A percentile compares a stretch with the other conserved stretches of the same genome.
These are phyloP conservation scores for Acanthurus tractus DNA, from an alignment of 2,797 vertebrate genomes.

Conservation along the genomic window DNA sequence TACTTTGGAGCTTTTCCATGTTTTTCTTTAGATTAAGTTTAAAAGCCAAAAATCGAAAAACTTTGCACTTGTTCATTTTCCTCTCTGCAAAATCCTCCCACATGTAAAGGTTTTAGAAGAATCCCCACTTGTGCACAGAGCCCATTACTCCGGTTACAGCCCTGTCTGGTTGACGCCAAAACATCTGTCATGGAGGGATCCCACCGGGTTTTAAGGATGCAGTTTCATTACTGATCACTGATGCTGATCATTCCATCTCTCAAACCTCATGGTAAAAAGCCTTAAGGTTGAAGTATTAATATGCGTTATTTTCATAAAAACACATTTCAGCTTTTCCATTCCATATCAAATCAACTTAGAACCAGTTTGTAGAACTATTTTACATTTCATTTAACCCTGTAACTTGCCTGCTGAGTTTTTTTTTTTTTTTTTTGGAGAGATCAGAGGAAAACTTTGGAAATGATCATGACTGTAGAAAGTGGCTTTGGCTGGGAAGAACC, in stretches of 20 bases:
- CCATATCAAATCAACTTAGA: conserved; percentile 11
- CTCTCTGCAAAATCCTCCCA: not conserved
- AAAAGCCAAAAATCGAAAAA: conserved; percentile 4
- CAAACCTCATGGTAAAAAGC: conserved; percentile 12
- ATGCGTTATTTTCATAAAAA: conserved; percentile 30
- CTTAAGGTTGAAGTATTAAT: conserved; percentile 25
- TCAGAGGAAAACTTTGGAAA: not conserved
- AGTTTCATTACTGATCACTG: conserved; percentile 54
- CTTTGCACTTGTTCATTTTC: not conserved
- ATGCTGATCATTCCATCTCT: conserved; percentile 46
- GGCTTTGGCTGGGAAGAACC: not conserved
- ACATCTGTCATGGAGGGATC: conserved; percentile 9
- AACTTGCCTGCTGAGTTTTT: not conserved
- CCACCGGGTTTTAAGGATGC: conserved; percentile 31
- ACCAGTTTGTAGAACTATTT: conserved; percentile 12
- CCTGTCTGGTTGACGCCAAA: conserved; percentile 8
- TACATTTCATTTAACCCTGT: not conserved
- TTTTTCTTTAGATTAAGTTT: conserved; percentile 10
- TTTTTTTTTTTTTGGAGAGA: not conserved
- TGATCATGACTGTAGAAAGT: not conserved
- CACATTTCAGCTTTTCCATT: conserved; percentile 23
- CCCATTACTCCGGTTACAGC: conserved; percentile 10
- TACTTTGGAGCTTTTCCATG: not conserved
- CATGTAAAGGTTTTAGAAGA: conserved; percentile 12
- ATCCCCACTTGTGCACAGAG: not conserved